Evolutionary conservation across 2,797 vertebrate genomes (phyloP), one percentile per base, ranked within the genome.

Genomic region (Myotis findleyi): DNA sequence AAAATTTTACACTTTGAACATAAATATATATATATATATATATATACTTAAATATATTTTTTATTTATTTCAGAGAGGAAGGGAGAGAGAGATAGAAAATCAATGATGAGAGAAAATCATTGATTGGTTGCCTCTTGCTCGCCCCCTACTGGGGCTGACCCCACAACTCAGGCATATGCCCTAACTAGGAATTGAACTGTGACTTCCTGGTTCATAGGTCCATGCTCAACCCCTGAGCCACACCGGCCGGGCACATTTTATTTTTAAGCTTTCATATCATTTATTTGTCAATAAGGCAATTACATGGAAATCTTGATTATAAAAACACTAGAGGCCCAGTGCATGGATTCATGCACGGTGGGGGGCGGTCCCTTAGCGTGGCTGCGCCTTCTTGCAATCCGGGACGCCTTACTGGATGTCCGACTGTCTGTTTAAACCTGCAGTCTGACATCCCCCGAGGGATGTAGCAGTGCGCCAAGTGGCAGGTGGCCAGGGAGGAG

Each of bases 251-350:
- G 30, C 17, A 62, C 20, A 77, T 57, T 89, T 72, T 91, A 83
- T 64, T 87, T 95, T 88, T 89, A 85, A 68, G 84, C 66, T 80
- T 88, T 88, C 49, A 73, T 68, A 30, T 64, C 4, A 36, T 84
- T 87, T n/a, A 62, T 30, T 17, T 91, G 33, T 64, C 80, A 77
- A 87, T 41, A 69, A 72, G 25, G 64, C 38, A 76, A 86, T 89
- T 33, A 57, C 30, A 64, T 49, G 25, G 25, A 53, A 91, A 77
- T 83, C n/a, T 89, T 72, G 49, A 27, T 68, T 66, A 62, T 72
- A 84, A 88, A 72, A 83, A 57, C 20, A 57, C 59, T 62, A 62
- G 59, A 62, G 27, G 27, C 27, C 59, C 59, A 62, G 12, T 62
- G 27, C 59, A 62, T 14, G 12, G 27, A 4, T 62, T 62, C 2